These are phyloP conservation scores for Stictonetta naevosa DNA, from an alignment of 2,113 vertebrate species.

Conservation along the genomic window DNA sequence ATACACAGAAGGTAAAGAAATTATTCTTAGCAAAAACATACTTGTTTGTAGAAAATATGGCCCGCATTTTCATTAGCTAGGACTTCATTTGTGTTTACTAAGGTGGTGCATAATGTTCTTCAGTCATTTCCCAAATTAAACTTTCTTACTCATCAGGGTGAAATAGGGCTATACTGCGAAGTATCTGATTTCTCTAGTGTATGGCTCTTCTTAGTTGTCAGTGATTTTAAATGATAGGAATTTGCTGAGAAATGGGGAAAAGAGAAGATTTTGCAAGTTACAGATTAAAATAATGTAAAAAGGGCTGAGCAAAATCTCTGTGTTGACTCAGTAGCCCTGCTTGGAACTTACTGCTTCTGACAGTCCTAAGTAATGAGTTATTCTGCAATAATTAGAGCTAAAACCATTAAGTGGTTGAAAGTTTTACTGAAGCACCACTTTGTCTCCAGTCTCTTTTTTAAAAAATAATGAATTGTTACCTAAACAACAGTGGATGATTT, in stretches of 20 bases:
- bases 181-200: neutral
- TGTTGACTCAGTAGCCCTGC: neutral
- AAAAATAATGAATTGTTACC: slow-evolving; percentile 40
- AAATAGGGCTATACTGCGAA: neutral
- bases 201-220: neutral
- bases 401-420: slow-evolving; percentile 23
- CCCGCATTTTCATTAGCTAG: neutral
- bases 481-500: slow-evolving; percentile 36
- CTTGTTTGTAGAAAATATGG: neutral
- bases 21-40: neutral
- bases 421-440: neutral
- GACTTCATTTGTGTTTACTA: neutral
- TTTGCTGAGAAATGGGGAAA: neutral
- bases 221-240: neutral
- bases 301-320: neutral
- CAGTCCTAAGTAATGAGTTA: neutral
- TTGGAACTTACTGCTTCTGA: neutral
- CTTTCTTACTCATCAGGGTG: neutral
- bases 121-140: neutral
- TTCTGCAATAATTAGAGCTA: slow-evolving; percentile 32
- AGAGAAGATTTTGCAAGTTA: neutral
- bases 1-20: neutral
- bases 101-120: neutral
- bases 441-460: neutral
- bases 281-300: neutral